A percentile compares a stretch with the other conserved stretches of the same genome.
Evolutionary conservation across 2,888 invertebrate genomes (phyloP).

Genomic region (Drosophila ezoana): DNA sequence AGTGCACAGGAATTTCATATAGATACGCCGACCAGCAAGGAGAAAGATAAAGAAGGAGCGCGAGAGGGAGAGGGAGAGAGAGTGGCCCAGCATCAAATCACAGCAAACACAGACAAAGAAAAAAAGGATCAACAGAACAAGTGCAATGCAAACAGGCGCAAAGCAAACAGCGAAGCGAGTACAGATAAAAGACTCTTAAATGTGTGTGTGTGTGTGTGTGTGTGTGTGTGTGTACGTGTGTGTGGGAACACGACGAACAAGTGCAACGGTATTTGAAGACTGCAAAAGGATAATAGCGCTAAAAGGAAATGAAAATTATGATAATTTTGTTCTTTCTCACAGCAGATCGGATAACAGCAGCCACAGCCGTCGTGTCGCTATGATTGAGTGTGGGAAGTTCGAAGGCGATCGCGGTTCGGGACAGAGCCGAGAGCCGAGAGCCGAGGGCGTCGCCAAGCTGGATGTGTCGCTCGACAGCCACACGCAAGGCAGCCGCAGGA

Average conservation of each 20-base stretch:
- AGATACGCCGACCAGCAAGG: conserved; percentile 26
- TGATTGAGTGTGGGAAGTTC: conserved; percentile 74
- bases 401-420: conserved; percentile 7
- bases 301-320: conserved; percentile 80
- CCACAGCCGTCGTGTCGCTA: conserved; percentile 39
- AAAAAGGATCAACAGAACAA: conserved; percentile 69
- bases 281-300: conserved; percentile 74
- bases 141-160: conserved; percentile 74
- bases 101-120: conserved; percentile 63
- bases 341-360: conserved; percentile 74
- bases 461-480: conserved; percentile 71
- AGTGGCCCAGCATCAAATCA: conserved; percentile 70
- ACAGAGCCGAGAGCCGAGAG: conserved; percentile 12
- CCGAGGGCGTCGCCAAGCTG: conserved; percentile 41
- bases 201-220: conserved; percentile 10
- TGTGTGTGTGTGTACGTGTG: conserved; percentile 31
- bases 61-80: background rate
- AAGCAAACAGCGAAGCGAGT: conserved; percentile 64
- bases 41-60: background rate
- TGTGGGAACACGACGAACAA: conserved; percentile 74
- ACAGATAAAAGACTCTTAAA: conserved; percentile 72
- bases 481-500: conserved; percentile 68
- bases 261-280: conserved; percentile 78
- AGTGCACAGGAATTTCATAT: conserved; percentile 45
- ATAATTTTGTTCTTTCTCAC: conserved; percentile 76